Percentiles rank a stretch among this genome's conserved stretches.
These are phyloP conservation scores for Epirrhoe tristata DNA, from an alignment of 2,888 invertebrate genomes.

Conservation along the genomic window DNA sequence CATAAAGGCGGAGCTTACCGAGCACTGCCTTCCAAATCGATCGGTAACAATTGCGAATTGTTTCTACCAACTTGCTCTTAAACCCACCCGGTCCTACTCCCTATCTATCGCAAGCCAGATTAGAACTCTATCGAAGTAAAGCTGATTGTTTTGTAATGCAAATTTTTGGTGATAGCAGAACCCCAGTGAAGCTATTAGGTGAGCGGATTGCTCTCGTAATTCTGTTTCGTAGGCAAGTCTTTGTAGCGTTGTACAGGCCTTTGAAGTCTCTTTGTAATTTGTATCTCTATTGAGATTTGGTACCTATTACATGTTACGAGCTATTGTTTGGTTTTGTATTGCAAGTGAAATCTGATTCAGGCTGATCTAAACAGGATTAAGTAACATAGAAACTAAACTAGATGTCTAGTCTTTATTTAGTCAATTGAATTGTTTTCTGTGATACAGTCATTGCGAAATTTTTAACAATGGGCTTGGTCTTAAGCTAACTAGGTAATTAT, in stretches of 20 bases:
- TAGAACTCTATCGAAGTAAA: slow-evolving; percentile 62
- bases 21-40: slow-evolving; percentile 81
- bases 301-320: slow-evolving; percentile 47
- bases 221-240: slow-evolving; percentile 82
- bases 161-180: slow-evolving; percentile 77
- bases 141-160: slow-evolving; percentile 64
- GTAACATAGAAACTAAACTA: slow-evolving; percentile 31
- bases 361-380: slow-evolving; percentile 34
- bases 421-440: slow-evolving; percentile 6
- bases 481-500: not conserved
- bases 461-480: not conserved
- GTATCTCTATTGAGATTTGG: slow-evolving; percentile 63
- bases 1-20: slow-evolving; percentile 77
- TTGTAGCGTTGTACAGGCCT: slow-evolving; percentile 65
- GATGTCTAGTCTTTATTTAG: slow-evolving; percentile 12
- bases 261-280: slow-evolving; percentile 71
- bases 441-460: not conserved
- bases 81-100: slow-evolving; percentile 59
- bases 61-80: slow-evolving; percentile 53
- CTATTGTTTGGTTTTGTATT: slow-evolving; percentile 57
- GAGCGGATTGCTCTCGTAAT: slow-evolving; percentile 80
- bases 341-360: slow-evolving; percentile 59
- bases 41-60: slow-evolving; percentile 73
- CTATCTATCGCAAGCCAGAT: slow-evolving; percentile 8
- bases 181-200: slow-evolving; percentile 75